A percentile compares a stretch with the other conserved stretches of the same genome.
phyloP scores from a whole-genome alignment of 1,140 invertebrate genomes.

The Onthophagus taurus region DNA sequence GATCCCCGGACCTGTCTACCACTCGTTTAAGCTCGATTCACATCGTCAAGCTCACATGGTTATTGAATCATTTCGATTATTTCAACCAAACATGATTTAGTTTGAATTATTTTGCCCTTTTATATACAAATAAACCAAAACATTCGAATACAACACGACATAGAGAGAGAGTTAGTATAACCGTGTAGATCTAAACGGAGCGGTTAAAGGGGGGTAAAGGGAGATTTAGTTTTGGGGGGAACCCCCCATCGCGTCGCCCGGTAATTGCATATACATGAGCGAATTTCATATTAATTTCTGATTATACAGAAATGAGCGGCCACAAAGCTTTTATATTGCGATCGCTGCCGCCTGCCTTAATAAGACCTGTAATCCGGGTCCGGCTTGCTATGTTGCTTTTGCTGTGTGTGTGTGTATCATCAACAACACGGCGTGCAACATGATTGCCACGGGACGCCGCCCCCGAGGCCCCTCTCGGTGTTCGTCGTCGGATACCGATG shows the following conservation, averaged over 20 bases:
- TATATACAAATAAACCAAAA: too few species aligned
- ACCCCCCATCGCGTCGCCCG: conserved; percentile 16
- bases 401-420: too few species aligned
- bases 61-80: too few species aligned
- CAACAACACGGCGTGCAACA: conserved; percentile 32
- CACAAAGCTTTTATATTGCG: conserved; percentile 40
- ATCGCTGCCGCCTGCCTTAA: conserved; percentile 29
- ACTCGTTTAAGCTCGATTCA: too few species aligned
- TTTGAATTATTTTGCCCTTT: too few species aligned
- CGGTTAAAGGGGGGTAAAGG: not conserved
- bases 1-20: conserved; percentile 11
- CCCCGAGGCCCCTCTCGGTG: not conserved
- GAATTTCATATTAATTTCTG: conserved; percentile 41
- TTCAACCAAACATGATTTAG: too few species aligned
- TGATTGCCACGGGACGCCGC: conserved; percentile 15
- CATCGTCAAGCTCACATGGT: too few species aligned
- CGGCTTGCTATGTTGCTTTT: conserved; percentile 27
- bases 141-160: conserved; percentile 23
- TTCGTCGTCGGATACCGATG: too few species aligned
- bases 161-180: conserved; percentile 16
- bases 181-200: conserved; percentile 4
- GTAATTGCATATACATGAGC: conserved; percentile 35
- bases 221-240: too few species aligned
- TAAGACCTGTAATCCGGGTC: conserved; percentile 38
- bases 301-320: conserved; percentile 36